phyloP scores from a whole-genome alignment of 1,140 invertebrate genomes.

The Solenopsis fugax region DNA sequence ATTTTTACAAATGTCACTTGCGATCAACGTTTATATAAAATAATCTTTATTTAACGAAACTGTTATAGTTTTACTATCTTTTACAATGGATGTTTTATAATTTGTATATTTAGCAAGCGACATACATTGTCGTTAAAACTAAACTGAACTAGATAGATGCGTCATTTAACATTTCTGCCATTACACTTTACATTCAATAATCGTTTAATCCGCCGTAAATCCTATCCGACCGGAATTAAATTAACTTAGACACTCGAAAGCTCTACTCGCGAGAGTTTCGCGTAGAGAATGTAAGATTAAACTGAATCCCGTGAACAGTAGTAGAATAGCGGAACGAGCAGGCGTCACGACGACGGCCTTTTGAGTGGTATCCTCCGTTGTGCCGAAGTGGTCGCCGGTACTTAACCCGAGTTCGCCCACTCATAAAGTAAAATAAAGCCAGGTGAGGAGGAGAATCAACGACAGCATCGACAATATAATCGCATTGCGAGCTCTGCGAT shows the following conservation, averaged over 20 bases:
- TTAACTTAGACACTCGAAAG: slow-evolving; percentile 41
- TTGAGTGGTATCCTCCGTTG: slow-evolving; percentile 41
- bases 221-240: slow-evolving; percentile 37
- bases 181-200: slow-evolving; percentile 39
- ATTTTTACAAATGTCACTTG: not conserved
- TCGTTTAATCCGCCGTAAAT: slow-evolving; percentile 35
- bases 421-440: slow-evolving; percentile 60
- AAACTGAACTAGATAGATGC: not conserved
- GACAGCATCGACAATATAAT: slow-evolving; percentile 43
- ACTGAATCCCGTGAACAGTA: slow-evolving; percentile 34
- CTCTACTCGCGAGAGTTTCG: slow-evolving; percentile 23
- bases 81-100: not conserved
- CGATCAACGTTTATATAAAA: not conserved
- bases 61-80: not conserved
- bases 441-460: slow-evolving; percentile 16
- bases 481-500: slow-evolving; percentile 42
- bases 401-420: slow-evolving; percentile 47
- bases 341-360: slow-evolving; percentile 29
- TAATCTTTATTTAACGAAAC: not conserved
- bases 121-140: not conserved
- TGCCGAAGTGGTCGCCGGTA: slow-evolving; percentile 46
- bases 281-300: slow-evolving; percentile 57
- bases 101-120: not conserved
- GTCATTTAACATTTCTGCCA: not conserved
- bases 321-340: slow-evolving; percentile 17